These are phyloP conservation scores for Brachylomia viminalis DNA, from an alignment of 2,888 invertebrate genomes.

Conservation along the genomic window DNA sequence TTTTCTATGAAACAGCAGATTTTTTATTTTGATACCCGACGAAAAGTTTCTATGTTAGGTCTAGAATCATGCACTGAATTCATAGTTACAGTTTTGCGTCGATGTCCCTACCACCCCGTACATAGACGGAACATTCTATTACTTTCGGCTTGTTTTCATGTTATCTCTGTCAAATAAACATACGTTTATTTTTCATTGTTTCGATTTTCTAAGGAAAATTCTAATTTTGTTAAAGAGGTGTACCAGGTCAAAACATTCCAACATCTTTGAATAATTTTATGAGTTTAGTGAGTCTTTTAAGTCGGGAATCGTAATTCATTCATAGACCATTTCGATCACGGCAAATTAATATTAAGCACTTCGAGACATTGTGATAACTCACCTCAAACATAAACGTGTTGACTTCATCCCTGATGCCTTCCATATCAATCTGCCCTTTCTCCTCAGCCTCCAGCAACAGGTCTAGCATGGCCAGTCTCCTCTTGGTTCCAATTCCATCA, in stretches of 20 bases:
- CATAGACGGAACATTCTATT: neutral
- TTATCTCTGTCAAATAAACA: neutral
- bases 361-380: neutral
- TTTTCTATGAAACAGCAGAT: too few species aligned
- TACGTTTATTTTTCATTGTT: neutral
- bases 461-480: slow-evolving; percentile 92
- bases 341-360: neutral
- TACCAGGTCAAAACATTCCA: neutral
- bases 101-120: too few species aligned
- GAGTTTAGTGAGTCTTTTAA: neutral
- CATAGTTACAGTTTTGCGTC: too few species aligned
- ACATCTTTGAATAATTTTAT: neutral
- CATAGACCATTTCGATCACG: neutral
- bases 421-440: slow-evolving; percentile 90
- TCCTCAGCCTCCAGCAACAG: slow-evolving; percentile 91
- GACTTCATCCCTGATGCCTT: slow-evolving; percentile 92
- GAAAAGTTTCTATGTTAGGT: too few species aligned
- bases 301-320: too few species aligned
- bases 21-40: too few species aligned
- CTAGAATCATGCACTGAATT: too few species aligned
- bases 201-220: neutral
- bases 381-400: slow-evolving; percentile 91
- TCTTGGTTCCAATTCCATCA: slow-evolving; percentile 75
- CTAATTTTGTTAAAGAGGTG: neutral
- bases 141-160: neutral